Conservation (phyloP, 2,797 vertebrate species). For the Chelidonichthys spinosus region DNA sequence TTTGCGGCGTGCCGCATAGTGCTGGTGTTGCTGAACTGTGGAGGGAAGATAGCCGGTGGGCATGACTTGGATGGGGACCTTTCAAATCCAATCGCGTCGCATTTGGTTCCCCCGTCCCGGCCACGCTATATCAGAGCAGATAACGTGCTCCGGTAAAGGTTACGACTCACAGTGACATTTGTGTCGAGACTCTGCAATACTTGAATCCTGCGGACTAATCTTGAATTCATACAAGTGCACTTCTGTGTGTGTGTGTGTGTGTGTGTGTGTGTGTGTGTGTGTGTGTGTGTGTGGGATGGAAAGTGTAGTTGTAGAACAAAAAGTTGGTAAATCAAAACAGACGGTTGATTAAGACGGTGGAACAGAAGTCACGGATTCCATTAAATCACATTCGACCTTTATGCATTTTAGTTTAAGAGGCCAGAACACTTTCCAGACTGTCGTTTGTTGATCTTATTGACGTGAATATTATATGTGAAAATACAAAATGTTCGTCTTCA, state of each 20-base stretch:
- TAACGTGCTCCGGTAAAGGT: conserved; percentile 85
- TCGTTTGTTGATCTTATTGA: conserved; percentile 45
- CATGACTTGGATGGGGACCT: conserved; percentile 81
- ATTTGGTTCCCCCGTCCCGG: conserved; percentile 56
- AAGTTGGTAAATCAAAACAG: conserved; percentile 59
- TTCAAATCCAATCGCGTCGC: conserved; percentile 84
- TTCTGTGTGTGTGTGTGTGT: conserved; percentile 19
- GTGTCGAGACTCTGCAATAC: conserved; percentile 80
- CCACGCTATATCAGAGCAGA: conserved; percentile 83
- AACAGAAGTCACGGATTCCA: conserved; percentile 56
- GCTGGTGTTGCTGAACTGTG: conserved; percentile 80
- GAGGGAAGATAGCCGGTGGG: conserved; percentile 79
- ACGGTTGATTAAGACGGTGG: conserved; percentile 56
- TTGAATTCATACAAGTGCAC: conserved; percentile 59
- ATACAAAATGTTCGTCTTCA: conserved; percentile 14
- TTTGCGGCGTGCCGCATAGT: conserved; percentile 50
- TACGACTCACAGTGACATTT: conserved; percentile 86
- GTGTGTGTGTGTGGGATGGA: background rate
- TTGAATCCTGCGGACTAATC: conserved; percentile 71
- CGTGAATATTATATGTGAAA: conserved; percentile 10
- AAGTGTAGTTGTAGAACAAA: conserved; percentile 43
- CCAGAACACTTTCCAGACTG: conserved; percentile 18
- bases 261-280: conserved; percentile 2
- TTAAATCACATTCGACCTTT: conserved; percentile 47
- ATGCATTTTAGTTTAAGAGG: conserved; percentile 33